Evolutionary conservation across 2,888 invertebrate species (phyloP).

Genomic region (Cephus sareptanus): DNA sequence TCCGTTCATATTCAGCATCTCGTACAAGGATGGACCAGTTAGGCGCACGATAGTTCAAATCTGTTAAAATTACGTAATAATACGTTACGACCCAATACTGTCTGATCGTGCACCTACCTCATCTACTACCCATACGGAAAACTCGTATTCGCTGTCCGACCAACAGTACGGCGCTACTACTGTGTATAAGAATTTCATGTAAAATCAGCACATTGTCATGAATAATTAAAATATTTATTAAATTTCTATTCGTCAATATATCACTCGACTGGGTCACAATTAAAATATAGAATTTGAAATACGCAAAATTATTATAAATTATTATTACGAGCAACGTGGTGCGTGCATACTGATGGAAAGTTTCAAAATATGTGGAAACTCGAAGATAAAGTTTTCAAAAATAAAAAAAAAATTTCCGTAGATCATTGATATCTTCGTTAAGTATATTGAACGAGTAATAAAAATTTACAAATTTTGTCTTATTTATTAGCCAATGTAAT

Average conservation of each 20-base stretch:
- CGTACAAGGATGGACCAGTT: background rate
- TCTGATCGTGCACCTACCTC: background rate
- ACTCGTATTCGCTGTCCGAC: background rate
- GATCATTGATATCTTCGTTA: too few species aligned
- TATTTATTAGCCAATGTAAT: too few species aligned
- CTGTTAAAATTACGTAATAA: background rate
- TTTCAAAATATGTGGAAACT: too few species aligned
- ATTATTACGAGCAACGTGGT: too few species aligned
- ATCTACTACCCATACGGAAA: background rate
- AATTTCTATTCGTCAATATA: background rate
- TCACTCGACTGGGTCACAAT: too few species aligned
- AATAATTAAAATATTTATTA: background rate
- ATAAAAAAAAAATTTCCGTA: too few species aligned
- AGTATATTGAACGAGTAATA: too few species aligned
- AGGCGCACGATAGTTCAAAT: background rate
- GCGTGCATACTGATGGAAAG: accelerated
- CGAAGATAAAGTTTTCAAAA: too few species aligned
- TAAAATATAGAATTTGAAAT: too few species aligned
- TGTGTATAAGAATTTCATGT: background rate
- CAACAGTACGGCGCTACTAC: background rate
- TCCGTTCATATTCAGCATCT: background rate
- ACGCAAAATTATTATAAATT: too few species aligned
- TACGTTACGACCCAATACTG: background rate
- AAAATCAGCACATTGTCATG: background rate
- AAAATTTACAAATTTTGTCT: too few species aligned